A percentile compares a stretch with the other conserved stretches of the same genome.
Evolutionary conservation across 2,888 invertebrate genomes (phyloP).

Genomic region (Agrotis exclamationis): DNA sequence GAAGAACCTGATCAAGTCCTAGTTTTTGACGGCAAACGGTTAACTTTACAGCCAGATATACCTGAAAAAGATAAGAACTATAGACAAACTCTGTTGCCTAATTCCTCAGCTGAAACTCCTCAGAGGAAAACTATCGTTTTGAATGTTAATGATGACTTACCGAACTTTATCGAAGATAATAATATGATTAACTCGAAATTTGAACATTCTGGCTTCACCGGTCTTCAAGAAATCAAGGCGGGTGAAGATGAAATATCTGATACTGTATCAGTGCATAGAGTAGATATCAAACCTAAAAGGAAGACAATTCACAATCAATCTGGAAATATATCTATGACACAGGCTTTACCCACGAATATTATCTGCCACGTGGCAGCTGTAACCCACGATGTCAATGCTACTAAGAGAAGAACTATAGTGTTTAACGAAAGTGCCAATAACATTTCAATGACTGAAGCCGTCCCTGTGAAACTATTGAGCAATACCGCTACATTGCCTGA

Average conservation of each 20-base stretch:
- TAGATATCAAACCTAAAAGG: conserved; percentile 42
- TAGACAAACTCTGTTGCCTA: conserved; percentile 64
- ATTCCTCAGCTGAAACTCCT: conserved; percentile 53
- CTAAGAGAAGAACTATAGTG: conserved; percentile 66
- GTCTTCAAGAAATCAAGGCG: conserved; percentile 30
- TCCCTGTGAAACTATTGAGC: conserved; percentile 40
- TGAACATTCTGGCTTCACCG: conserved; percentile 37
- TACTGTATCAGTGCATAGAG: conserved; percentile 34
- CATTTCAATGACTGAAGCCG: conserved; percentile 58
- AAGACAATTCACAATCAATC: conserved; percentile 59
- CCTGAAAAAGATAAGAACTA: conserved; percentile 60
- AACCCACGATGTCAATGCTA: conserved; percentile 23
- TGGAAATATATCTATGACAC: conserved; percentile 72
- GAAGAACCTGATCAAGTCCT: conserved; percentile 79
- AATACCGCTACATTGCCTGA: not conserved
- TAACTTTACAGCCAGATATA: conserved; percentile 76
- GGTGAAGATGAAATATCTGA: conserved; percentile 40
- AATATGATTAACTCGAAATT: conserved; percentile 47
- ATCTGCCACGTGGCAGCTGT: conserved; percentile 20
- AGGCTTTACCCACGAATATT: conserved; percentile 65
- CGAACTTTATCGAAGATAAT: conserved; percentile 74
- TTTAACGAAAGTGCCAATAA: conserved; percentile 65
- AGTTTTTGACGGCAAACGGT: conserved; percentile 84
- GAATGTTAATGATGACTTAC: conserved; percentile 81
- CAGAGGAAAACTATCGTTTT: conserved; percentile 80